These are phyloP conservation scores for Coenobita brevimanus DNA, from an alignment of 1,140 invertebrate species.

Conservation along the genomic window DNA sequence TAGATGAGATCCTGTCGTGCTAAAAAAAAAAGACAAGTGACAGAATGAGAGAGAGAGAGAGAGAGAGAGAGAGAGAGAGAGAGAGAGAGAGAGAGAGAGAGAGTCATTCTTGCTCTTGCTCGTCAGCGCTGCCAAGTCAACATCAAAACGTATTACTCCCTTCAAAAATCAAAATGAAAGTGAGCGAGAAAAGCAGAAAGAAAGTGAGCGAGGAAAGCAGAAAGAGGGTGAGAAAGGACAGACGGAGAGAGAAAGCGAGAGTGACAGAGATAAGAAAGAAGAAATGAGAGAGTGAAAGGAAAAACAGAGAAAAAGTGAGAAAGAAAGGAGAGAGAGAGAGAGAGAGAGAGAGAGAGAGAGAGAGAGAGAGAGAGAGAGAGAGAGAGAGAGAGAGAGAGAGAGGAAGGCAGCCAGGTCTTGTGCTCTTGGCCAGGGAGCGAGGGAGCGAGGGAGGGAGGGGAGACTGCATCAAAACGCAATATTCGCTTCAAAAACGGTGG, in stretches of 20 bases:
- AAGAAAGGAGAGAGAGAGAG: background rate
- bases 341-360: background rate
- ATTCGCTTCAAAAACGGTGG: slow-evolving; percentile 55
- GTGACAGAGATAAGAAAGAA: background rate
- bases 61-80: no score
- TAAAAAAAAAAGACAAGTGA: no score
- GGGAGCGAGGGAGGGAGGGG: background rate
- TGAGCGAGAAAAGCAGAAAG: background rate
- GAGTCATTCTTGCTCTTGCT: no score
- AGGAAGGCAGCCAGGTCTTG: background rate
- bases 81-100: no score
- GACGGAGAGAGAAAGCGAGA: background rate
- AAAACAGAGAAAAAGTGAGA: background rate
- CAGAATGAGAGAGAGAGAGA: no score
- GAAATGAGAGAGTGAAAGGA: background rate
- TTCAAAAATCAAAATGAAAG: background rate
- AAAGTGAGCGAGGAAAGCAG: background rate
- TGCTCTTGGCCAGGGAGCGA: background rate
- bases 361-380: slow-evolving; percentile 5
- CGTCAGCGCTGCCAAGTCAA: no score
- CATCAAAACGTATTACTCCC: no score
- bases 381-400: background rate
- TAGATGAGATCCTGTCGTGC: no score
- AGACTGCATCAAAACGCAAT: slow-evolving; percentile 58
- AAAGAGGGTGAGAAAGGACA: background rate